These are phyloP conservation scores for Athalia circularis DNA, from an alignment of 2,888 invertebrate genomes.

Conservation along the genomic window DNA sequence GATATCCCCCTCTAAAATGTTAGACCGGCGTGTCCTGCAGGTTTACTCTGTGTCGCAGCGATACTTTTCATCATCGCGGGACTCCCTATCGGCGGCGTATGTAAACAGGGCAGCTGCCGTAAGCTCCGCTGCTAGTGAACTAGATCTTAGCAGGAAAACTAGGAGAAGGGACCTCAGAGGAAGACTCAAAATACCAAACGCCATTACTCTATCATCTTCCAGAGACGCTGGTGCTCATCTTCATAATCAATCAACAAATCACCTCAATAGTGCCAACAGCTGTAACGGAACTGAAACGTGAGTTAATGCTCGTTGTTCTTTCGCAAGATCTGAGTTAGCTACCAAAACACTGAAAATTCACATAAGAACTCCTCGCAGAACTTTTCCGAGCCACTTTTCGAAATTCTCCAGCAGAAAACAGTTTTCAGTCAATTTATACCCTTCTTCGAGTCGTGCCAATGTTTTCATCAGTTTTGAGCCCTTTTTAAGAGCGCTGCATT, in stretches of 20 bases:
- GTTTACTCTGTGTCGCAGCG: slow-evolving; percentile 75
- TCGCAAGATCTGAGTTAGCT: too few species aligned
- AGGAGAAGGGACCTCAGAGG: slow-evolving; percentile 80
- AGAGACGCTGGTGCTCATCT: slow-evolving; percentile 84
- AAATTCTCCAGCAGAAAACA: too few species aligned
- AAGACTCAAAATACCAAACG: slow-evolving; percentile 80
- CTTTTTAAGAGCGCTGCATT: slow-evolving; percentile 34
- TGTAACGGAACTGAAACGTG: slow-evolving; percentile 83
- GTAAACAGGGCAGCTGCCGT: slow-evolving; percentile 80
- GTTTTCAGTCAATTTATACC: too few species aligned
- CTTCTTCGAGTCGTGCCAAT: too few species aligned
- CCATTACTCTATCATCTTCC: slow-evolving; percentile 81
- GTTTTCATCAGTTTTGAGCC: neutral
- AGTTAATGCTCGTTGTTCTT: slow-evolving; percentile 55
- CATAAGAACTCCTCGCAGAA: too few species aligned
- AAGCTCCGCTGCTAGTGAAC: slow-evolving; percentile 83
- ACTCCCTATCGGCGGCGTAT: slow-evolving; percentile 84
- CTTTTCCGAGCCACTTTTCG: too few species aligned
- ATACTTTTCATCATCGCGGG: slow-evolving; percentile 83
- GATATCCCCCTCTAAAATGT: slow-evolving; percentile 52
- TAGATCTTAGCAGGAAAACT: slow-evolving; percentile 85
- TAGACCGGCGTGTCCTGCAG: slow-evolving; percentile 63
- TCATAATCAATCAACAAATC: slow-evolving; percentile 78
- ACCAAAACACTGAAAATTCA: too few species aligned
- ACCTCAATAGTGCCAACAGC: slow-evolving; percentile 79